Evolutionary conservation across 2,888 invertebrate genomes (phyloP).

Genomic region (Caenorhabditis drosophilae): DNA sequence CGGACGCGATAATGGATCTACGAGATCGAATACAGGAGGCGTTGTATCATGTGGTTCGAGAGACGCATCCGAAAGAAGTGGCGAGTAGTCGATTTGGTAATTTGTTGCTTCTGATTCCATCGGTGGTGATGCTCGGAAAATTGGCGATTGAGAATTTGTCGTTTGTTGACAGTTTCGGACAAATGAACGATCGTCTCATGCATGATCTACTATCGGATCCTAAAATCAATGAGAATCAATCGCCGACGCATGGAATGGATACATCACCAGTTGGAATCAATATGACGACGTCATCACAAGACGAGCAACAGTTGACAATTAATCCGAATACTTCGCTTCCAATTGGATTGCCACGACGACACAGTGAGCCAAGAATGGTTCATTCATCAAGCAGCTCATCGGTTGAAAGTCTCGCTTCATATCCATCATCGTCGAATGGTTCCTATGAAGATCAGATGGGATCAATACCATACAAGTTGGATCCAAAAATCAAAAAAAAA

Average conservation of each 20-base stretch:
- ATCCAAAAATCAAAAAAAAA: no score
- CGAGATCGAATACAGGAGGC: slow-evolving; percentile 65
- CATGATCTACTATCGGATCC: slow-evolving; percentile 57
- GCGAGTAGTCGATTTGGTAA: slow-evolving; percentile 67
- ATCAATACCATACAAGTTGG: slow-evolving; percentile 38
- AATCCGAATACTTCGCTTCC: no score
- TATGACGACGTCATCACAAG: slow-evolving; percentile 17
- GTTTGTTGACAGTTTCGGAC: slow-evolving; percentile 63
- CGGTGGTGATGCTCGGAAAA: slow-evolving; percentile 62
- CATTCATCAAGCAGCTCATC: slow-evolving; percentile 44
- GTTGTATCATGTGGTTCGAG: slow-evolving; percentile 64
- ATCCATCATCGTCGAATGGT: slow-evolving; percentile 28
- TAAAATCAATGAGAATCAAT: slow-evolving; percentile 12
- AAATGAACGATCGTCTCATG: slow-evolving; percentile 59
- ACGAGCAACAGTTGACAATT: slow-evolving; percentile 21
- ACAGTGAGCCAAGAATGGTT: slow-evolving; percentile 45
- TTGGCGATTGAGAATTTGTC: slow-evolving; percentile 65
- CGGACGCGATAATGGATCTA: slow-evolving; percentile 65
- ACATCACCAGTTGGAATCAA: slow-evolving; percentile 16
- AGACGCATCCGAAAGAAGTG: slow-evolving; percentile 68
- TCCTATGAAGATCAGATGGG: slow-evolving; percentile 35
- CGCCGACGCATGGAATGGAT: slow-evolving; percentile 15
- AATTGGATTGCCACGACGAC: slow-evolving; percentile 26
- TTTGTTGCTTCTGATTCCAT: slow-evolving; percentile 63
- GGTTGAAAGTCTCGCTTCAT: slow-evolving; percentile 38